Percentiles rank a stretch among this genome's conserved stretches.
Conservation (phyloP, 92 coral and sea anemone species). For the Siderastrea siderea region DNA sequence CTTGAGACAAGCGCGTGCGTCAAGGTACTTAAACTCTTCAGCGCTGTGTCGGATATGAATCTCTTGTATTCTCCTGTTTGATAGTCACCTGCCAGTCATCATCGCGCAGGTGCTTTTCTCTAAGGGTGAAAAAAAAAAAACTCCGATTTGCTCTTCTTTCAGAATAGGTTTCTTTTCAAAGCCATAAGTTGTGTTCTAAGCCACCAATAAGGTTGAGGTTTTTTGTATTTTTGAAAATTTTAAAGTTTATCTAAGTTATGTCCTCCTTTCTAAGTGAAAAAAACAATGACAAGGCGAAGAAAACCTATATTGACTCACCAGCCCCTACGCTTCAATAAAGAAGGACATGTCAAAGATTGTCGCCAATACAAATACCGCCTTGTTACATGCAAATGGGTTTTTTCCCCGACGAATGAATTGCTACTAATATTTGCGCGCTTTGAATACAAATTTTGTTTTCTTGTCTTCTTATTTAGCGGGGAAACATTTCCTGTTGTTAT, state of each 20-base stretch:
- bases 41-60: constrained; percentile 18
- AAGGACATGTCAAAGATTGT: no score
- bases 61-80: neutral
- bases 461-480: neutral
- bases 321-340: neutral
- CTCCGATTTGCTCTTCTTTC: neutral
- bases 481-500: neutral
- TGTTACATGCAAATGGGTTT: neutral
- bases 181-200: neutral
- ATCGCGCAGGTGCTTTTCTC: neutral
- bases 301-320: constrained; percentile 17
- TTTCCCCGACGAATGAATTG: neutral
- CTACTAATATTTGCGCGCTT: neutral
- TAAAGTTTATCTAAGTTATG: neutral
- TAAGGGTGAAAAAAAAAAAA: neutral
- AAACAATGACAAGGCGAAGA: neutral
- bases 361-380: neutral
- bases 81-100: constrained; percentile 10
- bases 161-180: neutral
- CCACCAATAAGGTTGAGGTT: neutral
- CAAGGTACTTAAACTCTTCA: neutral
- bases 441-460: neutral
- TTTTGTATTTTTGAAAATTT: neutral
- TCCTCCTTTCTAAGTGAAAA: neutral
- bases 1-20: neutral